phyloP scores from a whole-genome alignment of 1,140 invertebrate genomes.

The Zaprionus gabonicus region DNA sequence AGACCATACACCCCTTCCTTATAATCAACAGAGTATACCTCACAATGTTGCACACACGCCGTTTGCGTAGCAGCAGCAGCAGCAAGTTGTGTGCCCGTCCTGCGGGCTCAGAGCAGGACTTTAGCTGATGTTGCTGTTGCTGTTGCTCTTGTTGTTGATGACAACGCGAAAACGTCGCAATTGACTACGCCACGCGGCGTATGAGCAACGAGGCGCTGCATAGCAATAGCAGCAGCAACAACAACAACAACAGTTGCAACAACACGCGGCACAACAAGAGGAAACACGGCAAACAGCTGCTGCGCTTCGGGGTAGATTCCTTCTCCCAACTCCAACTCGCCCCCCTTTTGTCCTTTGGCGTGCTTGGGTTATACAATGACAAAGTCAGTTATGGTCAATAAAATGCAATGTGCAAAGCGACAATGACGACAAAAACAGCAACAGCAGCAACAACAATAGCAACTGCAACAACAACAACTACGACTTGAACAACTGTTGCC shows the following conservation, averaged over 20 bases:
- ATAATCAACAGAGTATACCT: neutral
- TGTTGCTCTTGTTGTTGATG: slow-evolving; percentile 31
- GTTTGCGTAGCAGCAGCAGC: neutral
- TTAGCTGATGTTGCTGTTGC: slow-evolving; percentile 16
- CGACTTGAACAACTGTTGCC: slow-evolving; percentile 27
- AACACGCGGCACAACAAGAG: slow-evolving; percentile 31
- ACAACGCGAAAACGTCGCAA: slow-evolving; percentile 67
- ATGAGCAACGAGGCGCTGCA: slow-evolving; percentile 59
- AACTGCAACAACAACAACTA: slow-evolving; percentile 4
- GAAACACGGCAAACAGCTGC: slow-evolving; percentile 43
- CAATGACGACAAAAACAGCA: slow-evolving; percentile 51
- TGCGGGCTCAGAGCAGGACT: slow-evolving; percentile 35
- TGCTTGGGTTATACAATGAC: slow-evolving; percentile 57
- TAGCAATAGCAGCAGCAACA: slow-evolving; percentile 29
- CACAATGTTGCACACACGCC: slow-evolving; percentile 62
- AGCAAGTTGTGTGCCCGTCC: slow-evolving; percentile 42
- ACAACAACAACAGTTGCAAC: slow-evolving; percentile 25
- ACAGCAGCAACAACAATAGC: slow-evolving; percentile 10
- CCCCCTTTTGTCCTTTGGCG: neutral
- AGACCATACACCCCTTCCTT: neutral
- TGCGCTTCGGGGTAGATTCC: slow-evolving; percentile 29
- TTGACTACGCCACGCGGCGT: slow-evolving; percentile 62
- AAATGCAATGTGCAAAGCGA: slow-evolving; percentile 77
- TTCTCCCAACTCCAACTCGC: neutral
- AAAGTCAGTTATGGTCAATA: slow-evolving; percentile 83